Evolutionary conservation across 2,113 vertebrate species (phyloP).

Genomic region (Zeus faber): DNA sequence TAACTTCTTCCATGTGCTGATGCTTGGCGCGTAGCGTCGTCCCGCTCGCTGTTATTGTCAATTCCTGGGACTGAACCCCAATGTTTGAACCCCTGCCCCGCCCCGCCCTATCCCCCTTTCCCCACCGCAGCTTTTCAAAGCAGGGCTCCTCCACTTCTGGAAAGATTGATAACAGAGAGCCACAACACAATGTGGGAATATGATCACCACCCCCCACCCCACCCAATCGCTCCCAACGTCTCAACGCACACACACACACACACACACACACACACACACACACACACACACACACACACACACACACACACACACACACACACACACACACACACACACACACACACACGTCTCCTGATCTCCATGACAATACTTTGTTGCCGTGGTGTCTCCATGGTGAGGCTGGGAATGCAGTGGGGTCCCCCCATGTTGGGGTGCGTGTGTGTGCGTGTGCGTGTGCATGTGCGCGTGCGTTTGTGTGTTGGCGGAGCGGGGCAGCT

Average conservation of each 20-base stretch:
- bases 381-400: slow-evolving; percentile 81
- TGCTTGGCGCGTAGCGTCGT: too few relatives aligned
- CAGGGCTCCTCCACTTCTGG: too few relatives aligned
- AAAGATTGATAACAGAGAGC: too few relatives aligned
- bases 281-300: slow-evolving; percentile 13
- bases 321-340: slow-evolving; percentile 25
- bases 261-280: background rate
- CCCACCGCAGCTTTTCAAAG: too few relatives aligned
- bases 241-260: background rate
- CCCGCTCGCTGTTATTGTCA: too few relatives aligned
- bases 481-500: slow-evolving; percentile 65
- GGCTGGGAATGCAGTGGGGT: slow-evolving; percentile 77
- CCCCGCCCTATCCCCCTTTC: too few relatives aligned
- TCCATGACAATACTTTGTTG: slow-evolving; percentile 88
- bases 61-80: too few relatives aligned
- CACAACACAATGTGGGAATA: too few relatives aligned
- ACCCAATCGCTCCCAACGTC: slow-evolving; percentile 5
- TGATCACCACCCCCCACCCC: background rate
- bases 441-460: slow-evolving; percentile 36
- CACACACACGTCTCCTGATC: slow-evolving; percentile 75
- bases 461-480: slow-evolving; percentile 35
- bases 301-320: slow-evolving; percentile 13
- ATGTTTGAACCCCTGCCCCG: too few relatives aligned
- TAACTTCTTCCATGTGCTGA: too few relatives aligned
- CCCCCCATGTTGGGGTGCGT: slow-evolving; percentile 60